Base-by-base conservation (phyloP, 92 coral and sea anemone species). In the Umimayanthus chanpuru region DNA sequence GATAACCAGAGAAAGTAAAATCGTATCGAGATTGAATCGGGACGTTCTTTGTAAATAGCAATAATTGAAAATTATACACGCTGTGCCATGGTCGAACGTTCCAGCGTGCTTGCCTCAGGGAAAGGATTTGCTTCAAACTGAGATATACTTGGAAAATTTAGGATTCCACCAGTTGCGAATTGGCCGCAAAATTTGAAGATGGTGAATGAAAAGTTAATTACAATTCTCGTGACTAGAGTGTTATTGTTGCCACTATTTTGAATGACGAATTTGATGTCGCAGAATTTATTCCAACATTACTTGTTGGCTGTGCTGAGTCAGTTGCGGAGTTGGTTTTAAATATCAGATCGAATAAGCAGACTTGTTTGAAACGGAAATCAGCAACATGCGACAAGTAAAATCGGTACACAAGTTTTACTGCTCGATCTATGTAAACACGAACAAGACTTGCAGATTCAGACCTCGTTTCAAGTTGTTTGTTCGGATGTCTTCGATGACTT, bases 151-250 rank as follows among this genome's bases (percentile, higher is more conserved):
- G 26, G 79, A 26, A 39, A 75, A 75, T 75, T 75, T 75, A 20
- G 40, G 49, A 75, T 75, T 36, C 85, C 15, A 80, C 16, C 18
- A 16, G 49, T 80, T 58, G 12, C n/a, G 23, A 6, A 8, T 30
- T 55, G 25, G 66, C 43, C 82, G 53, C 32, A 79, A 79, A 50
- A 26, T 49, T 12, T 47, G n/a, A 50, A 73, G 25, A 20, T 73
- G 82, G 36, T 25, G 23, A 50, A 44, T 30, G 30, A 47, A 28
- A 25, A 78, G 65, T 47, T 28, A 25, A n/a, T 4, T 9, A 25
- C 53, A 28, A 75, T 14, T 79, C 39, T 79, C 82, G 82, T 79
- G 68, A 79, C 82, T n/a, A 28, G 43, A 79, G 43, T 53, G 65
- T 26, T 53, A 53, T 79, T 79, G 82, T 79, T 79, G 30, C 67